Conservation (phyloP, 2,888 invertebrate genomes). For the Dynastes hyllus region DNA sequence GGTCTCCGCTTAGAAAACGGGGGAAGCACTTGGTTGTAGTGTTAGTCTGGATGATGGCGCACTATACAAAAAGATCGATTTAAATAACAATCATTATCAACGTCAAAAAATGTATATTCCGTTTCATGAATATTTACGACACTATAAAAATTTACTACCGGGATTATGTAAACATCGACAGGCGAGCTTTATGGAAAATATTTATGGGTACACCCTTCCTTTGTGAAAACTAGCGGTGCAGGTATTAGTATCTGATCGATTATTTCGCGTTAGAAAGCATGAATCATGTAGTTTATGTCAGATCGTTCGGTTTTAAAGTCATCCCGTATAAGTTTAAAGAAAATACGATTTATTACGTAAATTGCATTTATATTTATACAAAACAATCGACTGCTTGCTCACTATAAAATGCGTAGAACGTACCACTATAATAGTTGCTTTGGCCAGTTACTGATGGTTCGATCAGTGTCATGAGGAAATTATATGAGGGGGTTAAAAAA, state of each 20-base stretch:
- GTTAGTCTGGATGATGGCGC: slow-evolving; percentile 10
- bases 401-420: no score
- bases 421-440: no score
- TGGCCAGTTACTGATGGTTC: no score
- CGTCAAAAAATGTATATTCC: slow-evolving; percentile 49
- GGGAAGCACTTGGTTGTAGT: slow-evolving; percentile 16
- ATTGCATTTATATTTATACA: no score
- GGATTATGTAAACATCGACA: slow-evolving; percentile 47
- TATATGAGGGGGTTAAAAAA: no score
- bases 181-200: slow-evolving; percentile 48
- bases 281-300: neutral
- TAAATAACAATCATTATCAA: slow-evolving; percentile 53
- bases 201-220: slow-evolving; percentile 39
- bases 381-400: no score
- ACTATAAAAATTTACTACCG: slow-evolving; percentile 47
- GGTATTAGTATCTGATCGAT: slow-evolving; percentile 42
- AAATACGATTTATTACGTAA: neutral
- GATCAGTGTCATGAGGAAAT: no score
- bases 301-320: neutral
- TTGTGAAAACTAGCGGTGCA: slow-evolving; percentile 44
- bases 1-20: slow-evolving; percentile 1
- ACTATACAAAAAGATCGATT: slow-evolving; percentile 49
- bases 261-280: slow-evolving; percentile 32
- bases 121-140: slow-evolving; percentile 51
- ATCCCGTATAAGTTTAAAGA: neutral